These are phyloP conservation scores for Caenorhabditis plicata DNA, from an alignment of 2,888 invertebrate genomes.

Conservation along the genomic window DNA sequence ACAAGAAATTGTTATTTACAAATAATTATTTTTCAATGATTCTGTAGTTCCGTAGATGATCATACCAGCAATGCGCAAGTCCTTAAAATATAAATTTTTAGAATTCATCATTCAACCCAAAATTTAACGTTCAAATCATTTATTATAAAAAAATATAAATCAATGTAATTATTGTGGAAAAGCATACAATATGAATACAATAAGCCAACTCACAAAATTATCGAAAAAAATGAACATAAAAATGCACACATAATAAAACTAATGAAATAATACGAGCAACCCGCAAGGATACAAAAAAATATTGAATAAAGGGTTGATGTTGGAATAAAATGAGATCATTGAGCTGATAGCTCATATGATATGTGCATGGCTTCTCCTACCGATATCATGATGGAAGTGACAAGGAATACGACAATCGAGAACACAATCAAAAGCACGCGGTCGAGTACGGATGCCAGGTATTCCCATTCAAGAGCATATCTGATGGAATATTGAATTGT, in stretches of 20 bases:
- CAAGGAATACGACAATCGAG: conserved; percentile 56
- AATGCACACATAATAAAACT: no score
- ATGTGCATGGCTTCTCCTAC: conserved; percentile 64
- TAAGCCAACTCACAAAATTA: neutral
- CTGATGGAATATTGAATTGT: conserved; percentile 22
- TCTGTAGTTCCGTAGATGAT: no score
- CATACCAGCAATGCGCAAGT: no score
- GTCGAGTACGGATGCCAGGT: conserved; percentile 57
- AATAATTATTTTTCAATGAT: no score
- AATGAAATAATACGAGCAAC: neutral
- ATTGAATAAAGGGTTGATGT: neutral
- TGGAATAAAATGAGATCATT: neutral
- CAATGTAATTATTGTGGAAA: neutral
- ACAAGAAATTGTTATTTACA: no score
- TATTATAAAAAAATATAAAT: no score
- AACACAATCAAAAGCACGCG: conserved; percentile 56
- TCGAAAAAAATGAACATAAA: no score
- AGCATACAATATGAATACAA: neutral
- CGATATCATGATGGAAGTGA: conserved; percentile 61
- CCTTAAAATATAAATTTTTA: no score
- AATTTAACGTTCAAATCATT: no score
- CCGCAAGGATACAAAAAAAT: neutral
- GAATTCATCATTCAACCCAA: no score
- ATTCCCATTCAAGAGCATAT: conserved; percentile 62
- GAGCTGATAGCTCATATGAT: conserved; percentile 44